A percentile compares a stretch with the other conserved stretches of the same genome.
Evolutionary conservation across 2,797 vertebrate species (phyloP).

Genomic region (Rhynchotus rufescens): DNA sequence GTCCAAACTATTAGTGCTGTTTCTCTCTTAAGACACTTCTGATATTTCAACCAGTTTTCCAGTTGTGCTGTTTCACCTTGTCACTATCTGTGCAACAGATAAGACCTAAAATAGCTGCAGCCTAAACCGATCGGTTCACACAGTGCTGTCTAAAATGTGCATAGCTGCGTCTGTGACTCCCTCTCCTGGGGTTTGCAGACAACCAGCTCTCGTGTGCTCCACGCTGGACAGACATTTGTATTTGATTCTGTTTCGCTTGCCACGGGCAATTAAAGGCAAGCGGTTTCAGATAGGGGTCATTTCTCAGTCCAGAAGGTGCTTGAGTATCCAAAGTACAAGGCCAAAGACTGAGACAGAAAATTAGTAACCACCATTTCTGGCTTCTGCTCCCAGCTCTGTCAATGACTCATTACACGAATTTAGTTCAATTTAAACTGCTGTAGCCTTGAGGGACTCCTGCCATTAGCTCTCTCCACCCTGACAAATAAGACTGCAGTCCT

Average conservation of each 20-base stretch:
- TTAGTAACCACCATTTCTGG: background rate
- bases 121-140: background rate
- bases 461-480: background rate
- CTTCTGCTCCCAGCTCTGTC: background rate
- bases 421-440: background rate
- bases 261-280: background rate
- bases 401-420: background rate
- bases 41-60: background rate
- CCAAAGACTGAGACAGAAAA: background rate
- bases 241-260: background rate
- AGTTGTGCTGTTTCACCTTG: background rate
- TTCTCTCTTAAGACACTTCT: background rate
- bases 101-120: background rate
- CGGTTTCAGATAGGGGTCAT: background rate
- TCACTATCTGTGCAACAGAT: background rate
- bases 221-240: background rate
- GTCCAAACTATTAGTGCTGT: rapidly evolving
- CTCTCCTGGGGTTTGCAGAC: background rate
- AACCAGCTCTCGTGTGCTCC: background rate
- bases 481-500: background rate
- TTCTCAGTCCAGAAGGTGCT: background rate
- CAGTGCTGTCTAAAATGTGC: rapidly evolving
- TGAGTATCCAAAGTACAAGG: background rate
- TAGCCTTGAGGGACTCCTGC: background rate
- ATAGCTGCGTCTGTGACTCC: background rate